Percentiles rank a stretch among this genome's conserved stretches.
These are phyloP conservation scores for Trochalopteron elliotii DNA, from an alignment of 2,113 vertebrate genomes.

Conservation along the genomic window DNA sequence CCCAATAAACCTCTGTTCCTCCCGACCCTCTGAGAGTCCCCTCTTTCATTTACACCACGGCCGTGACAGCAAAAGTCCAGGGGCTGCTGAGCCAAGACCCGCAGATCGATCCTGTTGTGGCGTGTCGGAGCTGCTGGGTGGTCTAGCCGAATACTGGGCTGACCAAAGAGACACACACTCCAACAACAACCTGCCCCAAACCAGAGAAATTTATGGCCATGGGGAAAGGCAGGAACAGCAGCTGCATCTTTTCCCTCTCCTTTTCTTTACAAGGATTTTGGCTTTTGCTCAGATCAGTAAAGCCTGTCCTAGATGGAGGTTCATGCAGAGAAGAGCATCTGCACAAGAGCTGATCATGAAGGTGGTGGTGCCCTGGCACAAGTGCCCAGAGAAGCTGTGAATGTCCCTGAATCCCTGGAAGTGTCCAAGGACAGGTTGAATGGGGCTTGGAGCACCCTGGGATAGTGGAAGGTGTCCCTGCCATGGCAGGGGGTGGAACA, in stretches of 20 bases:
- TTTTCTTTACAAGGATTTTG: neutral
- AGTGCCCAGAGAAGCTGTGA: neutral
- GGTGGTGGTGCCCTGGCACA: neutral
- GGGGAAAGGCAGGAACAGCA: neutral
- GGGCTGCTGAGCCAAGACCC: too few relatives aligned
- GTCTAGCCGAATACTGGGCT: too few relatives aligned
- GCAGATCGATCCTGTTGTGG: too few relatives aligned
- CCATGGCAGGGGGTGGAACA: neutral
- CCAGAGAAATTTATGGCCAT: accelerated
- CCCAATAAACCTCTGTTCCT: too few relatives aligned
- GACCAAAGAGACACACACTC: too few relatives aligned
- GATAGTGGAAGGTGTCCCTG: neutral
- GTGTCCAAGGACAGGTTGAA: neutral
- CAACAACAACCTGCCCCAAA: neutral
- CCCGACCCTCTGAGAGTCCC: too few relatives aligned
- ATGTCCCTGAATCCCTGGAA: neutral
- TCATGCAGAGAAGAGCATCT: neutral
- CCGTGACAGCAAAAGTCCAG: too few relatives aligned
- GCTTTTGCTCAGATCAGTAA: neutral
- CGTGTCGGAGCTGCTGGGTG: too few relatives aligned
- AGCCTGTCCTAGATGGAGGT: accelerated
- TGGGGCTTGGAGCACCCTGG: accelerated
- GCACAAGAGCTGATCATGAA: neutral
- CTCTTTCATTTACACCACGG: too few relatives aligned
- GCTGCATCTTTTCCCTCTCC: too few relatives aligned